These are phyloP conservation scores for Drosophila ficusphila DNA, from an alignment of 1,140 invertebrate genomes.

Conservation along the genomic window DNA sequence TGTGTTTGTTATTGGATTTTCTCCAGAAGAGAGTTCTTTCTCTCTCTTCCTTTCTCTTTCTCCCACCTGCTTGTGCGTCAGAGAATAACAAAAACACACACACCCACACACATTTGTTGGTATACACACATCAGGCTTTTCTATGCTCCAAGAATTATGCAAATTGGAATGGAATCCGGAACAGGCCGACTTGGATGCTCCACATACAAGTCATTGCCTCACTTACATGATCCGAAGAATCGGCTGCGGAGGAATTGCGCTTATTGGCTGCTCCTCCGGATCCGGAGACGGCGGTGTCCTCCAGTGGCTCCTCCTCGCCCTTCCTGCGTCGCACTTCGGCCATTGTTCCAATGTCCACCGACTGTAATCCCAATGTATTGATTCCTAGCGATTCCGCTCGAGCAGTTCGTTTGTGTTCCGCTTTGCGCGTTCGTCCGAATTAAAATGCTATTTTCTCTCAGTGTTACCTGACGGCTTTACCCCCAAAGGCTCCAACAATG, in stretches of 20 bases:
- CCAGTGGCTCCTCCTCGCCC: conserved; percentile 55
- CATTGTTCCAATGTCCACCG: conserved; percentile 33
- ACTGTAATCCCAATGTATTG: not conserved
- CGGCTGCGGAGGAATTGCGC: conserved; percentile 73
- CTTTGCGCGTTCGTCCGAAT: conserved; percentile 16
- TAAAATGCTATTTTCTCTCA: conserved; percentile 29
- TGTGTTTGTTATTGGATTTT: conserved; percentile 71
- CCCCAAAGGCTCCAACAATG: too few relatives aligned
- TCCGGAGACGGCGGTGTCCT: conserved; percentile 35
- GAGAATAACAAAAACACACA: conserved; percentile 78
- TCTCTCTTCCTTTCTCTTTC: conserved; percentile 18
- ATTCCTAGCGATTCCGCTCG: conserved; percentile 29
- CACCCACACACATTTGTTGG: conserved; percentile 38
- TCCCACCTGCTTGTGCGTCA: conserved; percentile 76
- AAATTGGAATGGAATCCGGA: conserved; percentile 37
- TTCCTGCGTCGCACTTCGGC: conserved; percentile 80
- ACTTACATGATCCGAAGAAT: conserved; percentile 84
- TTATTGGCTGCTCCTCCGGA: conserved; percentile 43
- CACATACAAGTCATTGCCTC: conserved; percentile 36
- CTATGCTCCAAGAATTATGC: conserved; percentile 62
- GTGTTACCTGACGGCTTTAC: conserved; percentile 22
- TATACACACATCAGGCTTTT: conserved; percentile 58
- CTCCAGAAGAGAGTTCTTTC: conserved; percentile 19
- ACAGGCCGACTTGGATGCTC: conserved; percentile 20
- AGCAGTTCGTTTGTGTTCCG: conserved; percentile 16